Base-by-base conservation (phyloP, 2,888 invertebrate genomes). In the Aromia moschata region DNA sequence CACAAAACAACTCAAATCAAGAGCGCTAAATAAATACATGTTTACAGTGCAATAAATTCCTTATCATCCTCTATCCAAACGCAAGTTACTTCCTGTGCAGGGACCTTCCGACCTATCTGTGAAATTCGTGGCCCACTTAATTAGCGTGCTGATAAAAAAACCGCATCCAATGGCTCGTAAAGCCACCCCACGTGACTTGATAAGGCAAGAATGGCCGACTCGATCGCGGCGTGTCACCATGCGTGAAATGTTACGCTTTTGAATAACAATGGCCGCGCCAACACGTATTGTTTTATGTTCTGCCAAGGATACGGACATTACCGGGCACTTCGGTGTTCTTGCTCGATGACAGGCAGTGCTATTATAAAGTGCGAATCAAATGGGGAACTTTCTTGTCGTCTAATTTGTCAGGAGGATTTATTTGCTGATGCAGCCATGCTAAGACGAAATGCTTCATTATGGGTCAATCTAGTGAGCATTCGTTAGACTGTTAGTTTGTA, bases 211-310 rank as follows among this genome's bases (percentile, higher is more conserved):
- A 78, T 77, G 77, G 78, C 77, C 74, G 49, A 37, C 49, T 38
- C 20, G 37, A 38, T 49, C 49, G 76, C 72, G 71, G 64, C 59
- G 74, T 77, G 77, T 77, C 76, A 75, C 75, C 75, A 72, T 77
- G 75, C 78, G 77, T 78, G 77, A 78, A 78, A 78, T 77, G 77
- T 77, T 74, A 76, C 78, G 76, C 75, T 67, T 75, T 76, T 74
- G 74, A 75, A 77, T 76, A 78, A 78, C 77, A 78, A 78, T 78
- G 77, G 77, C 75, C 25, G 49, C 38, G 25, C 49, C 38, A 38
- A 38, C 49, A 20, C 38, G 49, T 49, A 49, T 49, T 49, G 49
- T 49, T 38, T 49, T 49, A 37, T 49, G 49, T 38, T 38, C 49
- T 14, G 20, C 25, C 49, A 49, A 49, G 49, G 49, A 49, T 49